These are phyloP conservation scores for Caenorhabditis sp. DNA, from an alignment of 2,888 invertebrate genomes.

Conservation along the genomic window DNA sequence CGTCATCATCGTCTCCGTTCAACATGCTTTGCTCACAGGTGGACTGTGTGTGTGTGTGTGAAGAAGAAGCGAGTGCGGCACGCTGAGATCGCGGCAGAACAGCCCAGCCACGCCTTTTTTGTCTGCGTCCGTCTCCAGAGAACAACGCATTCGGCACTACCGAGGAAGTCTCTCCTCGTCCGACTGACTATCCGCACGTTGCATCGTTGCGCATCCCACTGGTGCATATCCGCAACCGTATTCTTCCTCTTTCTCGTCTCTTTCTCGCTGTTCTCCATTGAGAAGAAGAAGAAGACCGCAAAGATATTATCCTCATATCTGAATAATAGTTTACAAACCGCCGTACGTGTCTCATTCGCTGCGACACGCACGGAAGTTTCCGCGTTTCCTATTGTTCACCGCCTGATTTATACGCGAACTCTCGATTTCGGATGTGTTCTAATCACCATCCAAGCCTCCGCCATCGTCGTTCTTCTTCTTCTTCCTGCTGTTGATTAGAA, in stretches of 20 bases:
- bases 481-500: conserved; percentile 7
- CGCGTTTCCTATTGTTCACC: conserved; percentile 11
- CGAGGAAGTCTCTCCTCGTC: conserved; percentile 33
- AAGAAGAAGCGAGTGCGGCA: conserved; percentile 21
- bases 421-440: conserved; percentile 49
- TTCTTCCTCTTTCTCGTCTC: conserved; percentile 21
- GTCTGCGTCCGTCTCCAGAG: conserved; percentile 34
- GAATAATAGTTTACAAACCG: conserved; percentile 59
- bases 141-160: conserved; percentile 36
- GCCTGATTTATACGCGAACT: conserved; percentile 50
- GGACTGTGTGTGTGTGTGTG: no score
- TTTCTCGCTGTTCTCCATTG: conserved; percentile 10
- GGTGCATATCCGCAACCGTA: conserved; percentile 61
- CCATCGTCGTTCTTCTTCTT: no score
- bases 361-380: conserved; percentile 1
- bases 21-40: not conserved
- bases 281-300: conserved; percentile 47
- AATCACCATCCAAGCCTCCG: conserved; percentile 31
- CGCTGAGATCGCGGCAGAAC: conserved; percentile 13
- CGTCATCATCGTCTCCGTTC: conserved; percentile 33
- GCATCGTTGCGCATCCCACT: conserved; percentile 47
- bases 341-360: conserved; percentile 37
- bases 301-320: conserved; percentile 61
- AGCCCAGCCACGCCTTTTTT: conserved; percentile 53
- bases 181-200: conserved; percentile 25